Conservation (phyloP, 1,140 invertebrate species). For the Sitobion miscanthi region DNA sequence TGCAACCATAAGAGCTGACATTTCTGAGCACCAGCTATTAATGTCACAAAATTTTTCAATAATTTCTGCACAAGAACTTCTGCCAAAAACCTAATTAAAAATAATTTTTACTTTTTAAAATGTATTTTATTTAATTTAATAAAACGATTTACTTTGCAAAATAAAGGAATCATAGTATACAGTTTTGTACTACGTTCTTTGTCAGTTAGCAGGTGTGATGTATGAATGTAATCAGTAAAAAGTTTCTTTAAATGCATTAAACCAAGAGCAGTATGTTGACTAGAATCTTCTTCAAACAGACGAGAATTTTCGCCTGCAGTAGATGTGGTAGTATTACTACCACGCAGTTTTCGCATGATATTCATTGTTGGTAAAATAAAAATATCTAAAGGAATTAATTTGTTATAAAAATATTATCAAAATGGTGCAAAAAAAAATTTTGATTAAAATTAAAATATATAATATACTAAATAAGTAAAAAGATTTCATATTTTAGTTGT, state of each 20-base stretch:
- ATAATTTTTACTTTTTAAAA: not conserved
- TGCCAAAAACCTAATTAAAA: conserved; percentile 81
- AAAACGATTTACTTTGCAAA: conserved; percentile 84
- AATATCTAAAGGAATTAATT: not conserved
- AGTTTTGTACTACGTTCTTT: conserved; percentile 90
- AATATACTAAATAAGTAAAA: not conserved
- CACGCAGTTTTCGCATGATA: conserved; percentile 80
- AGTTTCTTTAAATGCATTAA: conserved; percentile 95
- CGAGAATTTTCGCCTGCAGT: conserved; percentile 64
- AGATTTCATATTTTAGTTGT: not conserved
- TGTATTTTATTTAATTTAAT: not conserved
- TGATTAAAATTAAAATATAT: not conserved
- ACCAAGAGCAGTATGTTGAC: conserved; percentile 84
- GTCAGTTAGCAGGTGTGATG: conserved; percentile 78
- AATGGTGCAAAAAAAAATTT: not conserved
- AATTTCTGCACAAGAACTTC: conserved; percentile 88
- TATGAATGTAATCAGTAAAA: conserved; percentile 92
- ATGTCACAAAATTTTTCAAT: conserved; percentile 95
- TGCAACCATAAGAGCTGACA: conserved; percentile 92
- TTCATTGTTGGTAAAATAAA: conserved; percentile 69
- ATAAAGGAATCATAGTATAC: conserved; percentile 97
- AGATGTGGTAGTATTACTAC: conserved; percentile 67
- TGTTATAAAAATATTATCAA: not conserved
- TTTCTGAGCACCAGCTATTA: conserved; percentile 89
- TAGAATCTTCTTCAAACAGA: conserved; percentile 65